phyloP scores from a whole-genome alignment of 2,113 vertebrate genomes.

The Eupsittula cactorum region DNA sequence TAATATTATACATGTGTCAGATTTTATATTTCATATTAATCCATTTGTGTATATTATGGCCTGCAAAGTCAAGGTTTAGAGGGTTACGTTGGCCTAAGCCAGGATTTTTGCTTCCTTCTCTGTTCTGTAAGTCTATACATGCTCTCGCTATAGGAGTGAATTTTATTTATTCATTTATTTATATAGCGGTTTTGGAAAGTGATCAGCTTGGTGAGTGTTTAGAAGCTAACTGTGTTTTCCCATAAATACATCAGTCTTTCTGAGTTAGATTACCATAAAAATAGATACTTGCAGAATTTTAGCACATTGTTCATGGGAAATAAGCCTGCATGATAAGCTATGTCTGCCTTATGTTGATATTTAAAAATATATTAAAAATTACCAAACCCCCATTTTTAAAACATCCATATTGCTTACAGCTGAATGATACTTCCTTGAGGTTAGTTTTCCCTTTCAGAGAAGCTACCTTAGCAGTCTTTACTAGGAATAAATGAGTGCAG shows the following conservation, averaged over 20 bases:
- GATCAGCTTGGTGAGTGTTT: background rate
- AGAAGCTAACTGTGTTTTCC: background rate
- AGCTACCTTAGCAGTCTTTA: background rate
- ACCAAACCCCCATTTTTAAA: background rate
- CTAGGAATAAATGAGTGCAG: background rate
- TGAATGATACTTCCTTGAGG: background rate
- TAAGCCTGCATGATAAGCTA: background rate
- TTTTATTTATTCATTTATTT: background rate
- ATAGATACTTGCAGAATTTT: background rate
- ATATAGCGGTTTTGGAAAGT: background rate
- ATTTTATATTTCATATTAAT: slow-evolving; percentile 9
- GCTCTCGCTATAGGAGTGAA: background rate
- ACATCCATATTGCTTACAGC: background rate
- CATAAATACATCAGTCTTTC: background rate
- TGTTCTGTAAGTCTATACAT: background rate
- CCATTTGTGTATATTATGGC: background rate
- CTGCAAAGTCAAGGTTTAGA: background rate
- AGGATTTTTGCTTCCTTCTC: background rate
- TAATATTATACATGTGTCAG: background rate
- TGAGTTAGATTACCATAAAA: background rate
- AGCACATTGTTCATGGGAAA: background rate
- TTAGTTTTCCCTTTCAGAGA: background rate
- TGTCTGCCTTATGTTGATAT: background rate
- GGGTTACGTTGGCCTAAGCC: background rate
- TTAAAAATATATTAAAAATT: background rate